phyloP scores from a whole-genome alignment of 2,113 vertebrate genomes.

The Alethe diademata region DNA sequence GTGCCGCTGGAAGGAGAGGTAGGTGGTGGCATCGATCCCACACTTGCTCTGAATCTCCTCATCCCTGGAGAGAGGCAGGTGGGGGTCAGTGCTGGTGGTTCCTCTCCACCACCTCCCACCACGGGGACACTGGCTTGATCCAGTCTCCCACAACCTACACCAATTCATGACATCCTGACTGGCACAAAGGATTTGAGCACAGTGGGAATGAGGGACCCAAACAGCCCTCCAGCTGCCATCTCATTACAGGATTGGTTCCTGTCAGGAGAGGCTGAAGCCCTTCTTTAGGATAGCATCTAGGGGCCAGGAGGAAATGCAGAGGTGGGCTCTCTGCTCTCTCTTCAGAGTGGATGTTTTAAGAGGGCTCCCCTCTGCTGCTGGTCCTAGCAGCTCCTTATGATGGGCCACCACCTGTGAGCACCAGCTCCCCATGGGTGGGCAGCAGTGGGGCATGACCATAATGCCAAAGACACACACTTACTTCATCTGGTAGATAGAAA shows the following conservation, averaged over 20 bases:
- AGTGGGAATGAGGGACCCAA: background rate
- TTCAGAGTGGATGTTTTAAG: background rate
- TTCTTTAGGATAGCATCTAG: background rate
- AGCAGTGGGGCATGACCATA: fast-evolving
- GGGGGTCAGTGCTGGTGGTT: background rate
- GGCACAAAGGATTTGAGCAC: background rate
- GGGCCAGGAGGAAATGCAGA: background rate
- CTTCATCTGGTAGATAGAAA: constrained; percentile 94
- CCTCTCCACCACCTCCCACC: background rate
- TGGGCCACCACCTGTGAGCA: background rate
- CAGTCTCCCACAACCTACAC: background rate
- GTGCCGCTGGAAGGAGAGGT: constrained; percentile 96
- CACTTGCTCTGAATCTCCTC: constrained; percentile 94
- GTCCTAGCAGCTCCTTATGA: background rate
- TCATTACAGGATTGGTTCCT: background rate
- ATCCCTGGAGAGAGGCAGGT: constrained; percentile 74
- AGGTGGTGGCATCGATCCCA: constrained; percentile 90
- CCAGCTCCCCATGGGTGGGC: background rate
- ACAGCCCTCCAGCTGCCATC: background rate
- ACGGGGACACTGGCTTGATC: background rate
- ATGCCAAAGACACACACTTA: constrained; percentile 75
- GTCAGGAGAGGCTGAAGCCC: background rate
- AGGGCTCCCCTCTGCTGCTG: fast-evolving
- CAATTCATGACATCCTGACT: background rate
- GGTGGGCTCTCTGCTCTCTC: background rate